Base-by-base conservation (phyloP, 2,888 invertebrate species). In the Bhutanitis thaidina region DNA sequence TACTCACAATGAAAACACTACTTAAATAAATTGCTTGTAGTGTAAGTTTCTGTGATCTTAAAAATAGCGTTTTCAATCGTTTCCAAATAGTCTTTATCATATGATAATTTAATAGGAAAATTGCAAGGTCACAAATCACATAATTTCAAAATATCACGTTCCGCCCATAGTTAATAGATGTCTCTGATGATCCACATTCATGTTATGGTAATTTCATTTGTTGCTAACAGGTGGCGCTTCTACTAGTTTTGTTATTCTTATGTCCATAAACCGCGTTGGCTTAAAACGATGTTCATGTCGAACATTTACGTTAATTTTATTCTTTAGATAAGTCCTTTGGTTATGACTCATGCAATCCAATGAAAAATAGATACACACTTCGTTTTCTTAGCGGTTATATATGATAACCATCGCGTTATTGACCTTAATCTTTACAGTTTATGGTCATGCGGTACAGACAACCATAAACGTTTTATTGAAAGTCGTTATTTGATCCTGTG, bases 401-500 rank as follows among this genome's bases (percentile, higher is more conserved):
- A n/a, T 82, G 77, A 80, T 83, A 80, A 78, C 69, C 76, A 78
- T 78, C 72, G 81, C 79, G 77, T 73, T 84, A 83, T 84, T 84
- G 84, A 83, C 84, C 83, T 83, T 85, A 86, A 85, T 84, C 82
- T 83, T 70, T 68, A 75, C 73, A 83, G 84, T 84, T 81, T 84
- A 86, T 81, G 78, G 79, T 74, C 79, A 82, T 83, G 79, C 71
- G 75, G 79, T 77, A 73, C 79, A 73, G 63, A 78, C 72, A 74
- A 71, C 80, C 78, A 81, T 86, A 82, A 80, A 78, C 69, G 80
- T 82, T 82, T 85, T 85, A 84, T 83, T 81, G 76, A 74, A 74
- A 76, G 70, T 77, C 76, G 77, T 80, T 82, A 79, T 74, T 77
- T 77, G 75, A 77, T 76, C 69, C 71, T 67, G 72, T 72, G 69